Evolutionary conservation across 2,797 vertebrate genomes (phyloP), one percentile per base, ranked within the genome.

Genomic region (Ctenochaetus hawaiiensis): DNA sequence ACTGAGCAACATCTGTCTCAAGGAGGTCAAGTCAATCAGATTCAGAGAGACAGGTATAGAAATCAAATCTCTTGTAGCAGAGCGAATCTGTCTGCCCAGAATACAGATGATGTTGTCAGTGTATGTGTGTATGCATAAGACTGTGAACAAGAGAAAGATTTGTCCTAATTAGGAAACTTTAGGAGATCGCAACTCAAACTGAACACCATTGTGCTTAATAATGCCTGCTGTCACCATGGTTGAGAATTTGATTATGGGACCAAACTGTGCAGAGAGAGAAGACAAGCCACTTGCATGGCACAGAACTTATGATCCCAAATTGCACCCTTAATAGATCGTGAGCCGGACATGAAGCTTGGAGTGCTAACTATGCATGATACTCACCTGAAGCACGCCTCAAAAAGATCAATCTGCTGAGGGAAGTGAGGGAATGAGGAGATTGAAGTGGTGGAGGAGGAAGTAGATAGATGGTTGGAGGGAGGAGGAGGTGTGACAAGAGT

Each of bases 391-490:
- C 30, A 48, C 60, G 5, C 10, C 26, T 20, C 2, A 5, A 44
- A 51, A 74, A 74, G 11, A 62, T 63, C 49, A 59, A 65, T 72
- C 49, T 60, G 18, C 26, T 16, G 37, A 39, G 49, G 39, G 45
- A 37, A 48, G 18, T 26, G 58, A 70, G 41, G 23, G 47, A 51
- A 39, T 34, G 43, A 61, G 18, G 23, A 64, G 58, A 23, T 4
- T 41, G 56, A 43, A 18, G 56, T 14, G 37, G 67, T 44, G 54
- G 30, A 54, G 30, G 54, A 63, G 26, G 11, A 13, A 51, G 51
- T 9, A 18, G 73, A 80, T 57, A 26, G 45, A 60, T 73, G 67
- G 57, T 54, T 2, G 12, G 62, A 80, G 30, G 67, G 63, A 57
- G 37, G 26, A 75, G 51, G 75, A 53, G 68, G 64, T 57, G 48